Conservation (phyloP, 1,140 invertebrate genomes). For the Harpegnathos saltator region DNA sequence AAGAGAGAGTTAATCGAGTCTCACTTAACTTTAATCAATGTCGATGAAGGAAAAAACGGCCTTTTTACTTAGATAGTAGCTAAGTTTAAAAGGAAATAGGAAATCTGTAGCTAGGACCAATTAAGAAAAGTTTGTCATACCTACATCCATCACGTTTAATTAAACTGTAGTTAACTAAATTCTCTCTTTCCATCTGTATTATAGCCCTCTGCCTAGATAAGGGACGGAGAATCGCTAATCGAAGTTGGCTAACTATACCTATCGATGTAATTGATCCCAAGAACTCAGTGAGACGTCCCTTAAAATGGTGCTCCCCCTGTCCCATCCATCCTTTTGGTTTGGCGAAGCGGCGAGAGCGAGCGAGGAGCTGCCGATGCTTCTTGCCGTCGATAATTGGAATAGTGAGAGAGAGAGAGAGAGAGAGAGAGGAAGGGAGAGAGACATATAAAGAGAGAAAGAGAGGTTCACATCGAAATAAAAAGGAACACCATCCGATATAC, state of each 20-base stretch:
- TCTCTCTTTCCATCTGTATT: slow-evolving; percentile 5
- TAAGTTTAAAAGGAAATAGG: neutral
- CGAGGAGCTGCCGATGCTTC: slow-evolving; percentile 29
- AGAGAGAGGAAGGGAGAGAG: neutral
- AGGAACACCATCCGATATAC: slow-evolving; percentile 67
- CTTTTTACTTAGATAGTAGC: slow-evolving; percentile 12
- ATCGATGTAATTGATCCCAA: slow-evolving; percentile 14
- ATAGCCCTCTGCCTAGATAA: neutral
- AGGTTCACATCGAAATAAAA: slow-evolving; percentile 29
- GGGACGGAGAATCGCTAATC: slow-evolving; percentile 1
- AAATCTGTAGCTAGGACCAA: neutral
- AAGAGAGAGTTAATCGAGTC: neutral
- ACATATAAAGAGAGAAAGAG: neutral
- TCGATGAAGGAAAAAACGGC: too few relatives aligned
- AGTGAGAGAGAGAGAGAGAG: neutral
- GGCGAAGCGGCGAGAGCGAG: neutral
- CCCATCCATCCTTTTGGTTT: slow-evolving; percentile 42
- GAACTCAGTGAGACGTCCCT: slow-evolving; percentile 44
- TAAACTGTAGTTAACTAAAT: neutral
- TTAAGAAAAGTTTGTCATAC: neutral
- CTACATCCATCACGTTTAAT: neutral
- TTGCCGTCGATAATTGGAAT: slow-evolving; percentile 25
- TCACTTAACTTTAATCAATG: slow-evolving; percentile 2
- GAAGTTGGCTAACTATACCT: neutral
- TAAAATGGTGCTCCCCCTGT: slow-evolving; percentile 65